Evolutionary conservation across 2,797 vertebrate species (phyloP), one percentile per base, ranked within the genome.

Genomic region (Aeoliscus strigatus): DNA sequence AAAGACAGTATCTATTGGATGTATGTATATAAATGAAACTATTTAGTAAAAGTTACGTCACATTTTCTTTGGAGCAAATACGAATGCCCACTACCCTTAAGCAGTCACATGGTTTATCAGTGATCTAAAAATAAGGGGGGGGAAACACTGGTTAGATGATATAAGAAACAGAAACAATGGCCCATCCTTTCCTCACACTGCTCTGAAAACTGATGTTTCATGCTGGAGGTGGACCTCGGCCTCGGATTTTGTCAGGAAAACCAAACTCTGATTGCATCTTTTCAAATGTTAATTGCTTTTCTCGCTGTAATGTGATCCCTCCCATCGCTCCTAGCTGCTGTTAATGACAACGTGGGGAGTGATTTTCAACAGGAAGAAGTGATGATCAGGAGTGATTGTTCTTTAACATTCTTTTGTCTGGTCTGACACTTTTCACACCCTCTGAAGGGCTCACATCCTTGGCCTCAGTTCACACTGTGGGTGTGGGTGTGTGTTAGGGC

Each of bases 351-450:
- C 54, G 21, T 1, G 51, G 48, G 55, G 45, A 56, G 60, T 5
- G 10, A 24, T 17, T 43, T 27, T 41, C 17, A 52, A 39, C 67
- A 74, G 81, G 83, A 82, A 65, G 74, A 64, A 10, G 69, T 63
- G 71, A 75, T 78, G 30, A 73, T 65, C 27, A 42, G 18, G 29
- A 39, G 27, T 46, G 58, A 79, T 67, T 67, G 73, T 63, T 60
- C 49, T 38, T 14, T 56, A 56, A 59, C 59, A 62, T 72, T 69
- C 77, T 70, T 78, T 75, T 66, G 76, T 77, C 51, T 59, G 44
- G 18, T 39, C 32, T 69, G 78, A 44, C 54, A 62, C 42, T 48
- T 60, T 69, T 79, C 66, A 62, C 72, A 56, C 63, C 44, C 27
- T 24, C 23, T 37, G 51, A 35, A 24, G 40, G 34, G 39, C 44